Evolutionary conservation across 2,888 invertebrate genomes (phyloP).

Genomic region (Agriopis leucophaearia): DNA sequence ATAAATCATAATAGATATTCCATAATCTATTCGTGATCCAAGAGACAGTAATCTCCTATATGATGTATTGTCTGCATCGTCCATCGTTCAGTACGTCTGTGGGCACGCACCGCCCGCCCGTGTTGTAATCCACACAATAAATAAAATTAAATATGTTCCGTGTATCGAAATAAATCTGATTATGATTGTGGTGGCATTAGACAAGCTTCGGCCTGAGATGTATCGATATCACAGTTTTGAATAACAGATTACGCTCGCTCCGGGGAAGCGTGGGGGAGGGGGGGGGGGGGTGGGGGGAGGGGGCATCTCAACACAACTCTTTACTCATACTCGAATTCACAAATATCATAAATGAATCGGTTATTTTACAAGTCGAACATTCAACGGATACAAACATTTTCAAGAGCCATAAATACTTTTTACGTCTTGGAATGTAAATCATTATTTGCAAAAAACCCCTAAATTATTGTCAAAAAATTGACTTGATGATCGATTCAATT

Average conservation of each 20-base stretch:
- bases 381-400: no score
- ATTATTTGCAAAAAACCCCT: no score
- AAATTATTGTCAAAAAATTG: no score
- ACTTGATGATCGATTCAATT: no score
- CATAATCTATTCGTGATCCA: not conserved
- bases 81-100: constrained; percentile 18
- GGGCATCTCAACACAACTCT: constrained; percentile 4
- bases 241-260: constrained; percentile 13
- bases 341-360: not conserved
- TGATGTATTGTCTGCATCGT: constrained; percentile 12
- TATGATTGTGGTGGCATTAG: constrained; percentile 7
- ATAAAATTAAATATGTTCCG: constrained; percentile 21
- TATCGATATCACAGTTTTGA: not conserved
- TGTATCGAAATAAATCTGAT: constrained; percentile 38
- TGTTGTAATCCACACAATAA: constrained; percentile 21
- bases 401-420: no score
- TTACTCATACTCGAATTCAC: not conserved
- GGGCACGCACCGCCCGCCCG: constrained; percentile 21
- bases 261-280: no score
- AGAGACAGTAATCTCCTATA: constrained; percentile 10
- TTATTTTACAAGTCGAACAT: no score
- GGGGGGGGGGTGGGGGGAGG: no score
- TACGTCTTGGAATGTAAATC: no score
- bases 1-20: constrained; percentile 2
- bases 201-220: constrained; percentile 7